Percentiles rank a stretch among this genome's conserved stretches.
Conservation (phyloP, 2,113 vertebrate species). For the Rhipidura dahli region DNA sequence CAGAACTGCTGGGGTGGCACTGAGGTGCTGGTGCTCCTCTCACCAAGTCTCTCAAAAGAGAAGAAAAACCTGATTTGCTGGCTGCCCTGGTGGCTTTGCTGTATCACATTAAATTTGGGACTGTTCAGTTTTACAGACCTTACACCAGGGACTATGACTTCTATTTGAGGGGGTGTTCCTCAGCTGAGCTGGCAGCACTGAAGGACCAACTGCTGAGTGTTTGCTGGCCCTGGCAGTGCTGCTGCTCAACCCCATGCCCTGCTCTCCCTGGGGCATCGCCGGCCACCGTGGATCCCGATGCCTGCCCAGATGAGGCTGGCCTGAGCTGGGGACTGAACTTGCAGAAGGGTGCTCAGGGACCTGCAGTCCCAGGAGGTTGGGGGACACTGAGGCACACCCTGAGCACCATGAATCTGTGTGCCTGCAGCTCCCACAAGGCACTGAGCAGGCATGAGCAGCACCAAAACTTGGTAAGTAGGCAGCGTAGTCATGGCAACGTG, state of each 20-base stretch:
- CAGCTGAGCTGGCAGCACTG: not conserved
- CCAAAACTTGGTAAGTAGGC: not conserved
- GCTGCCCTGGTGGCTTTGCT: not conserved
- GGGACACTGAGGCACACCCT: not conserved
- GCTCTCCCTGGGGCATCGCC: rapidly evolving
- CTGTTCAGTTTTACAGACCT: not conserved
- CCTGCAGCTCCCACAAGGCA: not conserved
- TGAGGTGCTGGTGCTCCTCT: not conserved
- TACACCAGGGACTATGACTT: not conserved
- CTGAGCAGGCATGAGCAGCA: not conserved
- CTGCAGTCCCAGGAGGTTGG: not conserved
- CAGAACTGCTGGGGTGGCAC: not conserved
- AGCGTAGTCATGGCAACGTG: not conserved
- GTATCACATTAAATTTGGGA: not conserved
- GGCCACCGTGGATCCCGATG: rapidly evolving
- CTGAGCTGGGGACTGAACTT: not conserved
- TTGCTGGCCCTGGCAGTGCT: not conserved
- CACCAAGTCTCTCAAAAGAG: not conserved
- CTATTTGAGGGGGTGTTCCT: not conserved
- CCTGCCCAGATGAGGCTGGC: not conserved
- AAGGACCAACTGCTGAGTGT: not conserved
- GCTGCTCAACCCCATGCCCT: rapidly evolving
- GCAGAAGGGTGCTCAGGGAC: not conserved
- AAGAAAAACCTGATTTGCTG: rapidly evolving
- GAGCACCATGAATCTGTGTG: rapidly evolving